Percentiles rank a stretch among this genome's conserved stretches.
phyloP scores from a whole-genome alignment of 1,140 invertebrate species.

The Diprion similis region DNA sequence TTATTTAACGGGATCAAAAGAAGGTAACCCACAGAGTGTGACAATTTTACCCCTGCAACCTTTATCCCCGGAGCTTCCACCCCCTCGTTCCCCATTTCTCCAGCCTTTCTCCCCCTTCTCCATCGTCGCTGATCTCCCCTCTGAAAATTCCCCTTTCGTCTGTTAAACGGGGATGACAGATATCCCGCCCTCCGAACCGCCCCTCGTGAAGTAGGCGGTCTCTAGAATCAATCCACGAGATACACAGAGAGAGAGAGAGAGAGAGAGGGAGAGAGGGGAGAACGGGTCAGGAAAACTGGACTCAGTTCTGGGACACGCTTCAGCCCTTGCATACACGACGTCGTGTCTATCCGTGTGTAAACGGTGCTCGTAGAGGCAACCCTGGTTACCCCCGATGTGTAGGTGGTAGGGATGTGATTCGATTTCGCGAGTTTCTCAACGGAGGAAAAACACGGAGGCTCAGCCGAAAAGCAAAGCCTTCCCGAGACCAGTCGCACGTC shows the following conservation, averaged over 20 bases:
- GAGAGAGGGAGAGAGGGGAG: background rate
- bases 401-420: slow-evolving; percentile 4
- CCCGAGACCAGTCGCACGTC: background rate
- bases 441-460: background rate
- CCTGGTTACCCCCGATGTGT: background rate
- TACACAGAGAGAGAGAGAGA: background rate
- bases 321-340: background rate
- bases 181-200: slow-evolving; percentile 10
- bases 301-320: background rate
- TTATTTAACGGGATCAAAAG: slow-evolving; percentile 33
- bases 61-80: background rate
- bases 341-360: slow-evolving; percentile 3
- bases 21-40: slow-evolving; percentile 43
- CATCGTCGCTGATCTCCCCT: background rate
- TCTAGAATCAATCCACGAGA: background rate
- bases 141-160: background rate
- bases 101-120: background rate
- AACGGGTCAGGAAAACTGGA: background rate
- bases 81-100: slow-evolving; percentile 25
- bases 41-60: slow-evolving; percentile 37
- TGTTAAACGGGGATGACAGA: background rate
- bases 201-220: background rate
- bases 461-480: too few relatives aligned
- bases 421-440: background rate
- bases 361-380: background rate